These are phyloP conservation scores for Carollia perspicillata DNA, from an alignment of 2,113 vertebrate genomes.

Conservation along the genomic window DNA sequence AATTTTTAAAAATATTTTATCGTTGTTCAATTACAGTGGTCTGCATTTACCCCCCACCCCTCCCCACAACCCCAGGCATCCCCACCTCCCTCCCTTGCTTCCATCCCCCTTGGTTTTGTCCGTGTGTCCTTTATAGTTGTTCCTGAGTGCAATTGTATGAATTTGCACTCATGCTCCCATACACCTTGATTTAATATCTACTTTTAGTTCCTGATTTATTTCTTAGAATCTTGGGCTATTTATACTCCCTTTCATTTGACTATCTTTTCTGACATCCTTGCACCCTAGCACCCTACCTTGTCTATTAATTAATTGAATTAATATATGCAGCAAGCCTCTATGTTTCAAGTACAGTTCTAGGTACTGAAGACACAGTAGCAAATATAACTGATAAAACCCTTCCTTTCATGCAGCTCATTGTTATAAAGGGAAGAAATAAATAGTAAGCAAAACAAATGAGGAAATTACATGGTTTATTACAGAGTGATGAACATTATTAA, in stretches of 20 bases:
- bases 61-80: no score
- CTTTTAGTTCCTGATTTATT: background rate
- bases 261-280: background rate
- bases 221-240: background rate
- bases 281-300: fast-evolving
- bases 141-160: no score
- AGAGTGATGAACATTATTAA: background rate
- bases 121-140: no score
- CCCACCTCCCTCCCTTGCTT: no score
- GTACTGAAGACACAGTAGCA: background rate
- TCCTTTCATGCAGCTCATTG: background rate
- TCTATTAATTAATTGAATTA: background rate
- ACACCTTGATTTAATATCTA: background rate
- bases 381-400: background rate
- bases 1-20: no score
- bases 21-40: no score
- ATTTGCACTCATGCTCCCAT: background rate
- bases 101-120: no score
- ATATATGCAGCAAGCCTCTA: background rate
- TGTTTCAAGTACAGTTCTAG: background rate
- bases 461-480: background rate
- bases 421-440: background rate
- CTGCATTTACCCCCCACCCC: no score
- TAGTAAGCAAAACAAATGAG: background rate
- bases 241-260: background rate